Conservation (phyloP, 2,797 vertebrate species). For the Rhyacichthys aspro region DNA sequence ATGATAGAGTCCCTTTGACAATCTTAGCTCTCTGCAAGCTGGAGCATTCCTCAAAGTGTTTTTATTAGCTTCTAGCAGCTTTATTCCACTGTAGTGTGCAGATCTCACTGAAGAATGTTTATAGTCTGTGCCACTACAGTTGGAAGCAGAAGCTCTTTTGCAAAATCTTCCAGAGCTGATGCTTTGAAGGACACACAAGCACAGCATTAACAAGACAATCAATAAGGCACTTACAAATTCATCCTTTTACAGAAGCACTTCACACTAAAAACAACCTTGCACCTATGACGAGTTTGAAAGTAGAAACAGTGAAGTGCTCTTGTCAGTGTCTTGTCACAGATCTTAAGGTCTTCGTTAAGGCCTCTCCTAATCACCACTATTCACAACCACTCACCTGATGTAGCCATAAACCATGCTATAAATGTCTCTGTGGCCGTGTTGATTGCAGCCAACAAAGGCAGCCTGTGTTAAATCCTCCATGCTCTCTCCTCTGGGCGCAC, state of each 20-base stretch:
- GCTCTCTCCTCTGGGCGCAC: constrained; percentile 46
- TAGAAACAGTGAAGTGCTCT: constrained; percentile 14
- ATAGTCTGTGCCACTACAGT: constrained; percentile 5
- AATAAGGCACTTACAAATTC: constrained; percentile 1
- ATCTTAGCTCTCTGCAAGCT: not conserved
- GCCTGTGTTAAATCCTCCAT: constrained; percentile 55
- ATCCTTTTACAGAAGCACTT: not conserved
- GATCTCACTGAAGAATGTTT: constrained; percentile 17
- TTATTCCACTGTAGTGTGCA: constrained; percentile 19
- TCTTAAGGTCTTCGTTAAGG: not conserved
- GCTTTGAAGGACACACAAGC: constrained; percentile 24
- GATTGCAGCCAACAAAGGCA: constrained; percentile 62
- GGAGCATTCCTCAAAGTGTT: not conserved
- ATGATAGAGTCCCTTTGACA: not conserved
- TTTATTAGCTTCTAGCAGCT: constrained; percentile 26
- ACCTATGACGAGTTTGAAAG: too few relatives aligned
- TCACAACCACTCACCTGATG: constrained; percentile 60
- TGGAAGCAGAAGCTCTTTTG: constrained; percentile 11
- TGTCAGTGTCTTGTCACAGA: not conserved
- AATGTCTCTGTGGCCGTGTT: constrained; percentile 52
- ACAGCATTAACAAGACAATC: constrained; percentile 2
- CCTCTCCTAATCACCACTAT: constrained; percentile 15
- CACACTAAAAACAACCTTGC: not conserved
- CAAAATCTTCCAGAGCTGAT: not conserved
- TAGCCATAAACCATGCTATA: constrained; percentile 53